A percentile compares a stretch with the other conserved stretches of the same genome.
phyloP scores from a whole-genome alignment of 2,797 vertebrate genomes.

The Mormyrus proboscirostris region DNA sequence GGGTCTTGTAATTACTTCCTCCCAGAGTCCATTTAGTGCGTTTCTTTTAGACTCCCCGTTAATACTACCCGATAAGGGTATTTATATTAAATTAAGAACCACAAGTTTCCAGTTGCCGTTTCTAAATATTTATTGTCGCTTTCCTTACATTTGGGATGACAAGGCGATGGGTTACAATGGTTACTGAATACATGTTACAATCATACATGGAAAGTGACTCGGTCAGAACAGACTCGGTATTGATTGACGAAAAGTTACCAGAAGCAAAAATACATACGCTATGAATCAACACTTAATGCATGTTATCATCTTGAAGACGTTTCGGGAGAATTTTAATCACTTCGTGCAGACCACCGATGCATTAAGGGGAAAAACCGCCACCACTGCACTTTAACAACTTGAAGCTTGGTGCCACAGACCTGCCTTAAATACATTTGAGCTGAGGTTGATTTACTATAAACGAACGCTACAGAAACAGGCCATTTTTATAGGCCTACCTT shows the following conservation, averaged over 20 bases:
- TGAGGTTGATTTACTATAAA: background rate
- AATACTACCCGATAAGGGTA: background rate
- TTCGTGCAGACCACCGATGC: slow-evolving; percentile 15
- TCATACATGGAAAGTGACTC: background rate
- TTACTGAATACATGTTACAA: slow-evolving; percentile 45
- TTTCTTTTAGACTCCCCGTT: background rate
- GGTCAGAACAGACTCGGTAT: slow-evolving; percentile 4
- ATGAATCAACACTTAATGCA: slow-evolving; percentile 47
- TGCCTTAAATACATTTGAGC: background rate
- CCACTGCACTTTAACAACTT: background rate
- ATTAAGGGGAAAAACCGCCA: background rate
- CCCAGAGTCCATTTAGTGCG: background rate
- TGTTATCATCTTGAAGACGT: slow-evolving; percentile 30
- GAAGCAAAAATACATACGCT: slow-evolving; percentile 23
- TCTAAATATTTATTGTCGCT: slow-evolving; percentile 11
- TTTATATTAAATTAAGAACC: background rate
- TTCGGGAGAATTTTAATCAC: slow-evolving; percentile 17
- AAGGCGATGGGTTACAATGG: slow-evolving; percentile 25
- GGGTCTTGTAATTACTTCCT: background rate
- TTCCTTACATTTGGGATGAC: slow-evolving; percentile 1
- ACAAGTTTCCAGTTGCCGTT: background rate
- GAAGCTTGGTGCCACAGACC: background rate
- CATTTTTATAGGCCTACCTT: background rate
- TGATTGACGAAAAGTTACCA: slow-evolving; percentile 5
- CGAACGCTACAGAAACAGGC: background rate